phyloP scores from a whole-genome alignment of 2,113 vertebrate genomes.

The Muscicapa adusta region DNA sequence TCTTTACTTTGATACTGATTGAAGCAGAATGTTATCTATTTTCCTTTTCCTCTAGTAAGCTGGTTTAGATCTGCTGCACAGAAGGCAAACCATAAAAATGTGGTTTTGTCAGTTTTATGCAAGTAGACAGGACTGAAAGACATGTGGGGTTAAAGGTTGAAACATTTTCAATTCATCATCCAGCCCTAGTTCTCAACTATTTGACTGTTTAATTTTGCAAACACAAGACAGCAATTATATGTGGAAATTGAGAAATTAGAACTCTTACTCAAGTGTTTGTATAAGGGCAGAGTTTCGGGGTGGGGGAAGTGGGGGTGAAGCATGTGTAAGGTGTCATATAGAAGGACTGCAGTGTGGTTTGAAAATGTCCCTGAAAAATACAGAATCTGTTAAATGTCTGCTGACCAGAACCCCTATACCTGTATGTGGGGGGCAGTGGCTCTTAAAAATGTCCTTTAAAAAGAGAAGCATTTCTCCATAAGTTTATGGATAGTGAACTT shows the following conservation, averaged over 20 bases:
- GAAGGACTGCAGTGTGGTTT: background rate
- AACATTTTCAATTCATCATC: slow-evolving; percentile 36
- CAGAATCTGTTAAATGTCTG: background rate
- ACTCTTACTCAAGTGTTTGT: background rate
- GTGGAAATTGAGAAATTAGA: background rate
- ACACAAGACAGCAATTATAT: slow-evolving; percentile 11
- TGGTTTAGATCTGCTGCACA: background rate
- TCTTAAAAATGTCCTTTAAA: background rate
- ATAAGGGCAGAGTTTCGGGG: background rate
- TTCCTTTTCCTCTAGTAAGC: background rate
- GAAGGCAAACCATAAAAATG: slow-evolving; percentile 37
- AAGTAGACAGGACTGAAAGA: background rate
- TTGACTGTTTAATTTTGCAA: background rate
- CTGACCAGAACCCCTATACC: background rate
- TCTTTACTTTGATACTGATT: background rate
- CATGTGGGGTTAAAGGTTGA: slow-evolving; percentile 15
- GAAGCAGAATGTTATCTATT: background rate
- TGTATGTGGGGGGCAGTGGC: background rate
- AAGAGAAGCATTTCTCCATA: background rate
- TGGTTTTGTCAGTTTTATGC: slow-evolving; percentile 29
- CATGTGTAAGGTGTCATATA: background rate
- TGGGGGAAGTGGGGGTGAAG: background rate
- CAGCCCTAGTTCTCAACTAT: background rate
- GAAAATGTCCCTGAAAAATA: background rate
- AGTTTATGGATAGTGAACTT: background rate